Evolutionary conservation across 2,888 invertebrate species (phyloP).

Genomic region (Leptopilina myrica): DNA sequence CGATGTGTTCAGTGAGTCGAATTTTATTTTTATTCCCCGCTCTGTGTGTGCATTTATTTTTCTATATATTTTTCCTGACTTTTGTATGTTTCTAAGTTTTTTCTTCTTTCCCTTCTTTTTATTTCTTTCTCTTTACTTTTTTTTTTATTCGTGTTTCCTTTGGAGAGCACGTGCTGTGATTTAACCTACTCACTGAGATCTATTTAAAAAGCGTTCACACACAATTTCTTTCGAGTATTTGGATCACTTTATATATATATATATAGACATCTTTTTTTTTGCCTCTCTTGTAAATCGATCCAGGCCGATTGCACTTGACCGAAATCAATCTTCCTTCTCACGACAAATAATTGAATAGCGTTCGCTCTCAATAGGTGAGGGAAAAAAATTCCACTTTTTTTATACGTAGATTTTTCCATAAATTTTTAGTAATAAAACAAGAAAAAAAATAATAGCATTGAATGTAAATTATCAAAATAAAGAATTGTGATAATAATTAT

Average conservation of each 20-base stretch:
- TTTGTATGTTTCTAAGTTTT: background rate
- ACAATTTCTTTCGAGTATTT: slow-evolving; percentile 11
- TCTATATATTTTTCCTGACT: background rate
- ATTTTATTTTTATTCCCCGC: slow-evolving; percentile 26
- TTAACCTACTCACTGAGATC: slow-evolving; percentile 35
- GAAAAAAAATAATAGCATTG: no score
- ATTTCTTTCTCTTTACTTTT: background rate
- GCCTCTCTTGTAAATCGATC: slow-evolving; percentile 16
- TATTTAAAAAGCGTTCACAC: slow-evolving; percentile 18
- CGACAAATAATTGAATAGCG: background rate
- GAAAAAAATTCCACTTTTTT: slow-evolving; percentile 10
- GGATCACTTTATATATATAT: background rate
- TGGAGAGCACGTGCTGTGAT: slow-evolving; percentile 15
- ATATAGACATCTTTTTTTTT: background rate
- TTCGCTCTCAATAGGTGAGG: slow-evolving; percentile 14
- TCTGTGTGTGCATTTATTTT: background rate
- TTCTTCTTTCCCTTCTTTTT: background rate
- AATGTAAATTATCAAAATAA: no score
- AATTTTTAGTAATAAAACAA: no score
- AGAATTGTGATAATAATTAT: no score
- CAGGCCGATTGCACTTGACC: slow-evolving; percentile 4
- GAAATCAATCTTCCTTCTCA: background rate
- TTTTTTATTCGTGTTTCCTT: background rate
- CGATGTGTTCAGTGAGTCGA: background rate
- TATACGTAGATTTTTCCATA: background rate